Base-by-base conservation (phyloP, 2,113 vertebrate genomes). In the Herpailurus yagouaroundi region DNA sequence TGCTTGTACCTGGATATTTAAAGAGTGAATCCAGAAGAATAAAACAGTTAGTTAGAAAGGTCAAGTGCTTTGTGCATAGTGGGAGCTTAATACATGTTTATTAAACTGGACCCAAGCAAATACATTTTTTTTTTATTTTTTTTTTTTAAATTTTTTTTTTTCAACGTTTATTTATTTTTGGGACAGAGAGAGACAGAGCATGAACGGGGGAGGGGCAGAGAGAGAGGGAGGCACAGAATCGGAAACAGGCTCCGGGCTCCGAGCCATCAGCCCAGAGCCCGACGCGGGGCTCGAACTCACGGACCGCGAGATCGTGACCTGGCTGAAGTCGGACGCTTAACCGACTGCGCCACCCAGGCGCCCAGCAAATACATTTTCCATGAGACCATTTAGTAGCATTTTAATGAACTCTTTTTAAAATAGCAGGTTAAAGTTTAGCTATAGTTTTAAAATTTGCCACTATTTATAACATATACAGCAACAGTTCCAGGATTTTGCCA, bases 381-480 rank as follows among this genome's bases (percentile, higher is more conserved):
- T 63, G 38, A 81, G 83, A 41, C n/a, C 1, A 45, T 55, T 55
- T 73, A 66, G 3, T 84, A 84, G 50, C 27, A 73, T 77, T 85
- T 82, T 45, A 69, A 89, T 69, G 33, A 87, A 86, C 9, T 83
- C 15, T 38, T 76, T 87, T 9, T 87, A 19, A 95, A 92, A 89
- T 27, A 92, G 5, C 16, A 93, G 55, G n/a, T 81, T 92, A 45
- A 77, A 90, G 74, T 57, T 66, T 84, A 89, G 41, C 31, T 16
- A 4, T 4, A 38, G 7, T 88, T 91, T 96, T 83, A 68, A 95
- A 63, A 88, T 79, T 41, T 95, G 9, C 57, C 60, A 94, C 27
- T 82, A 87, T 60, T 97, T 71, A 45, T 25, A 95, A 95, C 10
- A 76, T 71, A 89, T 16, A 84, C 50, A 93, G n/a, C 63, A 94